Base-by-base conservation (phyloP, 2,888 invertebrate genomes). In the Venustoraphidia nigricollis region DNA sequence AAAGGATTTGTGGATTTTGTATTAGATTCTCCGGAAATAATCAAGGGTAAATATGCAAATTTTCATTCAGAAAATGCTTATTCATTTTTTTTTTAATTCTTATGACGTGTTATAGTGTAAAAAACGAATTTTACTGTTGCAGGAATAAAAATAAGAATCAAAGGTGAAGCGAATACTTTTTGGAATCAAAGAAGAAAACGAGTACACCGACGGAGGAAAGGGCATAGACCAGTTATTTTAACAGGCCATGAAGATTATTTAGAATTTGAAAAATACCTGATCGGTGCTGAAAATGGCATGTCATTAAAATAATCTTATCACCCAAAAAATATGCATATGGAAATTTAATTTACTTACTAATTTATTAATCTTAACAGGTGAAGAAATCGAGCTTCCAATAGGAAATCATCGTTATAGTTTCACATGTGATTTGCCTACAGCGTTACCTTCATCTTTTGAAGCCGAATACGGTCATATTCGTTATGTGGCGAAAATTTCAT, bases 361-460 rank as follows among this genome's bases (percentile, higher is more conserved):
- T 27, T n/a, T 27, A 1, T 27, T 27, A 27, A 27, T 27, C 6
- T 27, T 27, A 6, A 27, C 64, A 82, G 83, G 79, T 47, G 67
- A 70, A 54, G 81, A 85, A 63, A 77, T 78, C 49, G 83, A 80
- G 61, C 67, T 88, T 46, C 77, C 81, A 34, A 63, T 77, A 14
- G 91, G 91, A 0, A 72, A 73, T 53, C 77, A 83, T 57, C 73
- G 73, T 4, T 92, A 85, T 63, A 87, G 86, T 11, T 91, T 92
- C 60, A 77, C 79, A 9, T 87, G 83, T 60, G 73, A 78, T 9
- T 66, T 86, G 52, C 85, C 85, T 4, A 69, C 69, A 49, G 79
- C 80, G 51, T 68, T 89, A 49, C 90, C 90, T 65, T 84, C 86
- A 2, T 86, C 86, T 0, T 90, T 86, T 62, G 83, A 83, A 60